These are phyloP conservation scores for Drosophila sechellia DNA, from an alignment of 1,140 invertebrate species.

Conservation along the genomic window DNA sequence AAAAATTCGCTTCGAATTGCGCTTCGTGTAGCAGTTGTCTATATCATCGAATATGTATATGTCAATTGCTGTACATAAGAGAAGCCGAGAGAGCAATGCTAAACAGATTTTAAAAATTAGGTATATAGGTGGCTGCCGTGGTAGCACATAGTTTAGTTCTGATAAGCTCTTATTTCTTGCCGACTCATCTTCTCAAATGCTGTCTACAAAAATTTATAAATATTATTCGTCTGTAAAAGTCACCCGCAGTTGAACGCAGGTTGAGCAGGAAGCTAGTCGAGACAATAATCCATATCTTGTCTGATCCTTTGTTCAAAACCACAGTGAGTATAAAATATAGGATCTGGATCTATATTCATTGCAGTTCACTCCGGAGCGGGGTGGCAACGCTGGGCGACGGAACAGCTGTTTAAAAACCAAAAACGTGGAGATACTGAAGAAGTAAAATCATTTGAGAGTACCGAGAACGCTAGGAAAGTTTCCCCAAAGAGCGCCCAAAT, in stretches of 20 bases:
- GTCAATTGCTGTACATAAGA: slow-evolving; percentile 4
- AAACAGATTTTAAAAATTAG: slow-evolving; percentile 18
- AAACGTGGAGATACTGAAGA: slow-evolving; percentile 54
- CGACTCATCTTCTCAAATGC: slow-evolving; percentile 45
- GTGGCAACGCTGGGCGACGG: slow-evolving; percentile 43
- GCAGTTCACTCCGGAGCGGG: background rate
- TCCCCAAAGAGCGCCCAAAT: slow-evolving; percentile 33
- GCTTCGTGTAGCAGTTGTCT: background rate
- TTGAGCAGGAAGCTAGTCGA: slow-evolving; percentile 33
- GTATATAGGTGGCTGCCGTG: slow-evolving; percentile 9
- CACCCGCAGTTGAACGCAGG: slow-evolving; percentile 30
- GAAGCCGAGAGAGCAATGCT: slow-evolving; percentile 9
- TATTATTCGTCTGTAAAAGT: slow-evolving; percentile 16
- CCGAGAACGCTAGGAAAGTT: slow-evolving; percentile 38
- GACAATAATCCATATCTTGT: background rate
- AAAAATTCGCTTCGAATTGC: slow-evolving; percentile 6
- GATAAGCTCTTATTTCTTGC: slow-evolving; percentile 52
- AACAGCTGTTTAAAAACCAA: slow-evolving; percentile 50
- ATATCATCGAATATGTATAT: slow-evolving; percentile 9
- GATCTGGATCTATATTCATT: background rate
- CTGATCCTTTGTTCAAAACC: slow-evolving; percentile 13
- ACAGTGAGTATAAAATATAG: slow-evolving; percentile 34
- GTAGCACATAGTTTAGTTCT: slow-evolving; percentile 38
- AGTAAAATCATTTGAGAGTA: slow-evolving; percentile 13
- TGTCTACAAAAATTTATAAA: slow-evolving; percentile 53